These are phyloP conservation scores for Phocides pigmalion DNA, from an alignment of 1,140 invertebrate species.

Conservation along the genomic window DNA sequence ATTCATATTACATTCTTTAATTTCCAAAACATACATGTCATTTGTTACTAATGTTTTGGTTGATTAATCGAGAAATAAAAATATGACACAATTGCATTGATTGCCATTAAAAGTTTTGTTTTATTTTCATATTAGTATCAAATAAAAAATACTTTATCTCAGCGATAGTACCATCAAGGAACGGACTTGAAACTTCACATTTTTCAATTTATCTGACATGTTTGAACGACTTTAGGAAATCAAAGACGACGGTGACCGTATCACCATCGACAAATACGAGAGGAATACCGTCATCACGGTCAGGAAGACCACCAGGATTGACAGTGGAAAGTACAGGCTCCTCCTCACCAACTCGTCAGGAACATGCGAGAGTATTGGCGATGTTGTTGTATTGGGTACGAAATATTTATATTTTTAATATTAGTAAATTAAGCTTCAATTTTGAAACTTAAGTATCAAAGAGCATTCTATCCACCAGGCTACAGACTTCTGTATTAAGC, in stretches of 20 bases:
- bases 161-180: constrained; percentile 8
- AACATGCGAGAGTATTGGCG: constrained; percentile 91
- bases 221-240: constrained; percentile 57
- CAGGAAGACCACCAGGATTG: constrained; percentile 91
- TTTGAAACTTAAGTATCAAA: too few relatives aligned
- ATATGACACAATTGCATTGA: too few relatives aligned
- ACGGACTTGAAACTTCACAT: neutral
- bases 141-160: neutral
- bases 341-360: constrained; percentile 93
- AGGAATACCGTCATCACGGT: constrained; percentile 96
- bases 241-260: constrained; percentile 82
- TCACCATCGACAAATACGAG: constrained; percentile 95
- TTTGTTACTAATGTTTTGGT: constrained; percentile 15
- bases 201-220: constrained; percentile 3
- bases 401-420: constrained; percentile 2
- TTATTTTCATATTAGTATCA: neutral
- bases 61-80: too few relatives aligned
- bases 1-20: constrained; percentile 2
- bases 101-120: neutral
- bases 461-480: too few relatives aligned
- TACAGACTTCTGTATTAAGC: too few relatives aligned
- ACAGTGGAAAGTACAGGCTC: constrained; percentile 96
- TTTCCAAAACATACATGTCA: constrained; percentile 3
- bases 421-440: neutral
- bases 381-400: constrained; percentile 94